Base-by-base conservation (phyloP, 2,888 invertebrate genomes). In the Liopterus haemorrhoidalis region DNA sequence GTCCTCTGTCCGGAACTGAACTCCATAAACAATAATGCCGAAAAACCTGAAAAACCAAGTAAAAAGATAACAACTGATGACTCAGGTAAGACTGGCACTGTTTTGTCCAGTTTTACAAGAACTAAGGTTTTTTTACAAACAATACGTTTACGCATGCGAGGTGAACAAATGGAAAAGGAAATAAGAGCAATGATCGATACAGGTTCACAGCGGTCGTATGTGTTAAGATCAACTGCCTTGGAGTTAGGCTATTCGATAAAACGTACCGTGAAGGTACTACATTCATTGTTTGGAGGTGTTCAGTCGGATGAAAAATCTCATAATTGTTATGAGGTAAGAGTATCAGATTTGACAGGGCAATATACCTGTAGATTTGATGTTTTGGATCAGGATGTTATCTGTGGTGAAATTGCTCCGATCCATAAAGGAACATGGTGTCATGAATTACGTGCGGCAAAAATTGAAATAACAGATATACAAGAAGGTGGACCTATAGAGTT, bases 1-100 rank as follows among this genome's bases (percentile, higher is more conserved):
- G 15, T 59, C 11, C 53, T 59, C 52, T 59, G 57, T 42, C 47
- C 50, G n/a, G 47, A 49, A 15, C 16, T 53, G 14, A 15, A 20
- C 45, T 12, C 2, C 5, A 22, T 39, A 45, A 35, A 35, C 20
- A 11, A 15, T 32, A 32, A 20, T 32, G 27, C n/a, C n/a, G n/a
- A n/a, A n/a, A n/a, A n/a, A n/a, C n/a, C n/a, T n/a, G n/a, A n/a
- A n/a, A n/a, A n/a, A n/a, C n/a, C n/a, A n/a, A n/a, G n/a, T n/a
- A n/a, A n/a, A n/a, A n/a, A n/a, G n/a, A n/a, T n/a, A n/a, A n/a
- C n/a, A n/a, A n/a, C n/a, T n/a, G n/a, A n/a, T n/a, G n/a, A n/a
- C n/a, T n/a, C n/a, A n/a, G n/a, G n/a, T n/a, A n/a, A n/a, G n/a
- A n/a, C n/a, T n/a, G n/a, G n/a, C n/a, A n/a, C n/a, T n/a, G n/a